Base-by-base conservation (phyloP, 2,888 invertebrate species). In the Apotomis capreana region DNA sequence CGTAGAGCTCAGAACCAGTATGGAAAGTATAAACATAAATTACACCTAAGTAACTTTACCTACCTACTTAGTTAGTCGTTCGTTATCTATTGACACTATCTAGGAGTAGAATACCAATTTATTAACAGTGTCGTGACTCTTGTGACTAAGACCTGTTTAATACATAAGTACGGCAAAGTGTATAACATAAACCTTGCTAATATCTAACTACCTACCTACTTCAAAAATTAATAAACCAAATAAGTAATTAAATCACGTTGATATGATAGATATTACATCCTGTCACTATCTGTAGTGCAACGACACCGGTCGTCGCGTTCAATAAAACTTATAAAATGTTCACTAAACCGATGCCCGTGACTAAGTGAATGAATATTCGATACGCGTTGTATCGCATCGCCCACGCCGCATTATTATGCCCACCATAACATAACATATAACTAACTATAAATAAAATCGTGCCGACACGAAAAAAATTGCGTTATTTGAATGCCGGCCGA, bases 401-500 rank as follows among this genome's bases (percentile, higher is more conserved):
- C 76, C 76, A 77, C 76, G 74, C 77, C 68, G 74, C 70, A 77
- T 87, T 89, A 89, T 88, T 85, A 87, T 87, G 86, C 83, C 81
- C 81, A 85, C 86, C 84, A 86, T 89, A 89, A 88, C 84, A 86
- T 89, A 89, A 88, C 88, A 87, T 87, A 89, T 89, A 88, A 81
- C 84, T 85, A 84, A 82, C 86, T 87, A 84, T 90, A 91, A 91
- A 92, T 91, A 91, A 91, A 91, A 90, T 91, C 89, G 90, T 92
- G 92, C 91, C 90, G 92, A 92, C 92, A 92, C 88, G 87, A 91
- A 92, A 92, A 88, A 93, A 92, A 91, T 92, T 89, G 91, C 92
- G 92, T 91, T 93, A 92, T 92, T 92, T 91, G 91, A 92, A 91
- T 93, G 92, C 91, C 90, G 89, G 87, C 92, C 92, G 90, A 92